Base-by-base conservation (phyloP, 1,140 invertebrate genomes). In the Stenopsyche tienmushanensis region DNA sequence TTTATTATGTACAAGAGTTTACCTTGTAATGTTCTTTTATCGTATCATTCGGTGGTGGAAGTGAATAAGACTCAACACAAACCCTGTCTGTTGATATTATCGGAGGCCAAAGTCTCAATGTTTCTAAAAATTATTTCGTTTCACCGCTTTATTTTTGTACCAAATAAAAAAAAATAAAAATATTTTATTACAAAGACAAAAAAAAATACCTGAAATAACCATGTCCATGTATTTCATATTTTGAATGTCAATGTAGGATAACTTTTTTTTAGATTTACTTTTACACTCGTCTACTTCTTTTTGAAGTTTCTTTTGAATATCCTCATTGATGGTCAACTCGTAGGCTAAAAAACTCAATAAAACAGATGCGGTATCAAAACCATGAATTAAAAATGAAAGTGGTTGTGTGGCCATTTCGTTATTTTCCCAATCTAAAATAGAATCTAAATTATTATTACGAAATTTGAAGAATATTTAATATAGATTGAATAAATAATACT, bases 251-350 rank as follows among this genome's bases (percentile, higher is more conserved):
- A 34, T 7, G 13, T 34, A 34, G 29, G 29, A 7, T 15, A 15
- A 13, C 0, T 15, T 52, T 2, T 74, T 69, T 18, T 71, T 73
- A 0, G 71, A 70, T 13, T 76, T 45, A 8, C 58, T 41, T 15
- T 67, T 21, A 0, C 74, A 60, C 26, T 70, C 55, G 17, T 73
- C 65, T 8, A 81, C 75, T 74, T 83, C 80, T 17, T 75, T 55
- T 3, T 71, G 63, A 0, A 83, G 60, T 67, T 72, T 76, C 23
- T 80, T 71, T 69, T 84, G 82, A 26, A 83, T 71, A 17, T 84
- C 79, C 2, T 76, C 80, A 75, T 87, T 75, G 1, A 77, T 62
- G 0, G 85, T 83, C 20, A 89, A 71, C 58, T 79, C 75, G 69
- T 83, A 70, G 15, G 60, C 53, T 21, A 70, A 49, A 24, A 76